Percentiles rank a stretch among this genome's conserved stretches.
These are phyloP conservation scores for Corydoras sp. DNA, from an alignment of 2,113 vertebrate species.

Conservation along the genomic window DNA sequence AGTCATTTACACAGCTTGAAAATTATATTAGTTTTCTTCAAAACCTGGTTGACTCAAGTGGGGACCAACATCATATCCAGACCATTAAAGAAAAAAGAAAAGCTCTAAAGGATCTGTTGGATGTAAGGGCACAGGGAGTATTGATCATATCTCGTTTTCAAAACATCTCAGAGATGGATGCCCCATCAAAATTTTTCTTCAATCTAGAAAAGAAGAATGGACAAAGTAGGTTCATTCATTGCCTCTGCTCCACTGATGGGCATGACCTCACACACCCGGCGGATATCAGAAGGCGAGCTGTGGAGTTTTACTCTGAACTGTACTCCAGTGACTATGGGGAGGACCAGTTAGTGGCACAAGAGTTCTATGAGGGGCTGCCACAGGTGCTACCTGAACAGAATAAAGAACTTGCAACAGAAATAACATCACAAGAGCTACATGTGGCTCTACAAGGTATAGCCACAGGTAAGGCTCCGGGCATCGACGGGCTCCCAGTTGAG, in stretches of 20 bases:
- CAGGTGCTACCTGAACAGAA: too few species aligned
- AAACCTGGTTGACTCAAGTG: background rate
- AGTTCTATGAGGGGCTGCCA: background rate
- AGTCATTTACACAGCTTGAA: too few species aligned
- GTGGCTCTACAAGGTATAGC: background rate
- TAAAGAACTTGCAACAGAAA: too few species aligned
- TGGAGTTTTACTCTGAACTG: background rate
- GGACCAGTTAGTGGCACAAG: background rate
- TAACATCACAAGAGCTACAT: too few species aligned
- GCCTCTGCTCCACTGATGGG: background rate
- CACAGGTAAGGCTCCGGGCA: background rate
- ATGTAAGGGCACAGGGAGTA: background rate
- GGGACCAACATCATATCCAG: too few species aligned
- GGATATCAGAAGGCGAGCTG: background rate
- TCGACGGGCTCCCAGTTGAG: background rate
- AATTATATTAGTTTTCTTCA: too few species aligned
- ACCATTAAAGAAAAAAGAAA: background rate
- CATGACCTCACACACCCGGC: background rate
- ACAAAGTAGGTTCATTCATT: background rate
- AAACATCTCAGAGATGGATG: background rate
- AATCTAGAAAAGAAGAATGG: background rate
- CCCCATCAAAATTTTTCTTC: background rate
- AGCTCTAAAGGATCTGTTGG: background rate
- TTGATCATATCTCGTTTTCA: background rate
- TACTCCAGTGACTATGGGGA: background rate